Base-by-base conservation (phyloP, 2,888 invertebrate genomes). In the Drosophila kuntzei region DNA sequence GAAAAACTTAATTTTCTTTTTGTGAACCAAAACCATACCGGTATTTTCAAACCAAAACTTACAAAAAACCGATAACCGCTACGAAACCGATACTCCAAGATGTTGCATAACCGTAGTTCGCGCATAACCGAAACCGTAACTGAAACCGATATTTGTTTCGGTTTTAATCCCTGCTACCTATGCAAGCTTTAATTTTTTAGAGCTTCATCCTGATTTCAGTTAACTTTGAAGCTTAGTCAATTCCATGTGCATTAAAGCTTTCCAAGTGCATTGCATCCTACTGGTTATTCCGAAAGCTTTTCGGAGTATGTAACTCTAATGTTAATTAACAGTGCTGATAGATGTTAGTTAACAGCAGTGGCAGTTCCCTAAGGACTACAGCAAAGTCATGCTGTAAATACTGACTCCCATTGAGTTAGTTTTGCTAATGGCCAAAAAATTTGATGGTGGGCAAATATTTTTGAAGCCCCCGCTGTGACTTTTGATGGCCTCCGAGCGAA, bases 391-490 rank as follows among this genome's bases (percentile, higher is more conserved):
- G 51, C 53, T 50, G 44, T 22, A n/a, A 34, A 14, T 8, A 36
- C 32, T 32, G 47, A 44, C 36, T 49, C n/a, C 32, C 43, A 29
- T 37, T 46, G 50, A 27, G 41, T 39, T 47, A 60, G 63, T 36
- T 53, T 16, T 27, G 34, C 29, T 58, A 62, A 81, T 68, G 58
- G 53, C 16, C 8, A 9, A 34, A 51, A 51, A 55, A 32, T 49
- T 39, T 7, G 44, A 66, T 46, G 39, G 9, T 57, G 43, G 34
- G 18, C 18, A 53, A 65, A 69, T 62, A 62, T 64, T 63, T 51
- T 11, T 18, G 36, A 43, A 25, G 16, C 43, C 58, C 80, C 60
- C 63, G 83, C 73, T 63, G 87, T 25, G 64, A n/a, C 2, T 27
- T n/a, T n/a, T 29, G 22, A 27, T 53, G 47, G 41, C 37, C 53